Percentiles rank a stretch among this genome's conserved stretches.
phyloP scores from a whole-genome alignment of 2,797 vertebrate genomes.

The Thalassophryne amazonica region DNA sequence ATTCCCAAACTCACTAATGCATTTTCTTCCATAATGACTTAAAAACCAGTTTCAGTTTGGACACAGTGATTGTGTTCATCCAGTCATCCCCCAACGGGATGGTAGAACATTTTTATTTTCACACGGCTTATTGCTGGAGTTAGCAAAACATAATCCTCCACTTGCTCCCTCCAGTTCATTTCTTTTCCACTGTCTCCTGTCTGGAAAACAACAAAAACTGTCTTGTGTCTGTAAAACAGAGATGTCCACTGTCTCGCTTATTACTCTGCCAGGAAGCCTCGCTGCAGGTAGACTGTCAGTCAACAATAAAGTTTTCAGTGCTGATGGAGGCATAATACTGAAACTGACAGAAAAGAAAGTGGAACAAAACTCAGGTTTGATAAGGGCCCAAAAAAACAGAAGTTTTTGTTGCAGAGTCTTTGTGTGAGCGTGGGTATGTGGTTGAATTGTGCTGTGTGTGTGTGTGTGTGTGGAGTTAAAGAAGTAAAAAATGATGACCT shows the following conservation, averaged over 20 bases:
- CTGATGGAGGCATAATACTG: conserved; percentile 40
- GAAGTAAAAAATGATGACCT: conserved; percentile 66
- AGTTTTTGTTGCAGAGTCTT: conserved; percentile 27
- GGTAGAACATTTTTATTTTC: too few species aligned
- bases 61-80: too few species aligned
- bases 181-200: conserved; percentile 10
- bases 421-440: not conserved
- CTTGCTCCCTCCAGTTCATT: not conserved
- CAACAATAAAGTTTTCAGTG: conserved; percentile 7
- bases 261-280: conserved; percentile 30
- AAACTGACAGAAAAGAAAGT: conserved; percentile 42
- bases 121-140: too few species aligned
- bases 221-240: conserved; percentile 27
- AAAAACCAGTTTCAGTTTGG: too few species aligned
- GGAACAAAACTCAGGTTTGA: conserved; percentile 40
- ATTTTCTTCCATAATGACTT: too few species aligned
- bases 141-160: too few species aligned
- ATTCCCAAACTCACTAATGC: too few species aligned
- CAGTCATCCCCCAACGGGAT: too few species aligned
- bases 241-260: conserved; percentile 31
- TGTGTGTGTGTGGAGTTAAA: conserved; percentile 14
- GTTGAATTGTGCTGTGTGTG: conserved; percentile 11
- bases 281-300: conserved; percentile 24
- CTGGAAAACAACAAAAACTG: conserved; percentile 25
- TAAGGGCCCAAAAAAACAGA: conserved; percentile 17